These are phyloP conservation scores for Harmothoe impar DNA, from an alignment of 2,888 invertebrate genomes.

Conservation along the genomic window DNA sequence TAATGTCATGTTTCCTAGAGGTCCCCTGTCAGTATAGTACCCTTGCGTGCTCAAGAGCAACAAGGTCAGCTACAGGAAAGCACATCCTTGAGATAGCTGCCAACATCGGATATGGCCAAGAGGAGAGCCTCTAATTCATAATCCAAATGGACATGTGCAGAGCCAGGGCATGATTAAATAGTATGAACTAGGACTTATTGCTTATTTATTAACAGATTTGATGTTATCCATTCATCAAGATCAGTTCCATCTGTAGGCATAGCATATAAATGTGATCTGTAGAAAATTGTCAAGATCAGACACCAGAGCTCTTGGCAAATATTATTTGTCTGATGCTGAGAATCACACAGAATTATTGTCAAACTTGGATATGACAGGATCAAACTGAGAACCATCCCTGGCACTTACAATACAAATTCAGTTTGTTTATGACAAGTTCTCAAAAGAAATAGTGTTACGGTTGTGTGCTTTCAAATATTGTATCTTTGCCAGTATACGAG, in stretches of 20 bases:
- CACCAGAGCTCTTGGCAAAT: not conserved
- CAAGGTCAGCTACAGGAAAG: not conserved
- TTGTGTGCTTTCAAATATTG: too few species aligned
- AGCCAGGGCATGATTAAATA: not conserved
- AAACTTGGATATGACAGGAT: not conserved
- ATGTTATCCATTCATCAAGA: not conserved
- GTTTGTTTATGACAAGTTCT: too few species aligned
- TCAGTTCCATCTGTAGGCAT: not conserved
- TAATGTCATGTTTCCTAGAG: too few species aligned
- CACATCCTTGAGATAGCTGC: not conserved
- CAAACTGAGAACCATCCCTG: too few species aligned
- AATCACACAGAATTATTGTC: not conserved
- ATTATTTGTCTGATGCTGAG: not conserved
- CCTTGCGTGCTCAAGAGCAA: not conserved
- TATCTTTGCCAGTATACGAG: too few species aligned
- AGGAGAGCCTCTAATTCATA: constrained; percentile 29
- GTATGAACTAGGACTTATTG: not conserved
- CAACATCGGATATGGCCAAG: not conserved
- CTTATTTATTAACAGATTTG: constrained; percentile 27
- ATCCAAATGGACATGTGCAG: constrained; percentile 8
- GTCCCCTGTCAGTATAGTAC: too few species aligned
- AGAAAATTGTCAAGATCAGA: not conserved
- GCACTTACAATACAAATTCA: too few species aligned
- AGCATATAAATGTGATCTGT: not conserved
- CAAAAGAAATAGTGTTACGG: too few species aligned